Evolutionary conservation across 2,113 vertebrate genomes (phyloP).

Genomic region (Gorilla gorilla): DNA sequence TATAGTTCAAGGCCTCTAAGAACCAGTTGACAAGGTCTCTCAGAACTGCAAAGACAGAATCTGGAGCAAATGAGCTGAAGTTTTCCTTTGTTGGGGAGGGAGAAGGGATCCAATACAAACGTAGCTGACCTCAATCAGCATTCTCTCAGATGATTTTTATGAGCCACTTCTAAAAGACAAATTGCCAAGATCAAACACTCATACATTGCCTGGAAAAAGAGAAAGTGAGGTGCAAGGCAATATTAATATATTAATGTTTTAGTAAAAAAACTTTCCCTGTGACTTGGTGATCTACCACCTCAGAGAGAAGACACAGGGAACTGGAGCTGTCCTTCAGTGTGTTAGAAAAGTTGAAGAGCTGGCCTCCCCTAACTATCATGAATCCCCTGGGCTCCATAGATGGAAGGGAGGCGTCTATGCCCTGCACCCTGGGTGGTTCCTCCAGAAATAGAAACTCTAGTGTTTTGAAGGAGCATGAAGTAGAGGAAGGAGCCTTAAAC

Average conservation of each 20-base stretch:
- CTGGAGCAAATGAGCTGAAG: neutral
- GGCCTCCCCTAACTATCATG: neutral
- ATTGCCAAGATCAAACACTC: neutral
- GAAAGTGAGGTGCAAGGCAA: no score
- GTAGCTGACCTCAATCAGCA: neutral
- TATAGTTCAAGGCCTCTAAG: neutral
- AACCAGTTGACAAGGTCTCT: neutral
- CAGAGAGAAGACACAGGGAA: neutral
- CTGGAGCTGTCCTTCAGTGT: neutral
- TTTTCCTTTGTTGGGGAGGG: neutral
- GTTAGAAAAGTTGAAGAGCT: neutral
- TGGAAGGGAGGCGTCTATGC: neutral
- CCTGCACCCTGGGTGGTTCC: neutral
- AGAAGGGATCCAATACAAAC: neutral
- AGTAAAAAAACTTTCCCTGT: neutral
- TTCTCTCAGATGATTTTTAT: neutral
- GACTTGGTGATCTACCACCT: neutral
- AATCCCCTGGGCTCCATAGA: neutral
- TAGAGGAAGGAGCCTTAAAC: neutral
- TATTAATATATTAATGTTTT: neutral
- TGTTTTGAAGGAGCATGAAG: neutral
- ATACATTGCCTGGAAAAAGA: neutral
- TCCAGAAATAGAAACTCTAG: slow-evolving; percentile 1
- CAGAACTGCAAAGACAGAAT: slow-evolving; percentile 14
- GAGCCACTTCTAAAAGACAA: neutral